phyloP scores from a whole-genome alignment of 2,888 invertebrate genomes.

The Sisyra terminalis region DNA sequence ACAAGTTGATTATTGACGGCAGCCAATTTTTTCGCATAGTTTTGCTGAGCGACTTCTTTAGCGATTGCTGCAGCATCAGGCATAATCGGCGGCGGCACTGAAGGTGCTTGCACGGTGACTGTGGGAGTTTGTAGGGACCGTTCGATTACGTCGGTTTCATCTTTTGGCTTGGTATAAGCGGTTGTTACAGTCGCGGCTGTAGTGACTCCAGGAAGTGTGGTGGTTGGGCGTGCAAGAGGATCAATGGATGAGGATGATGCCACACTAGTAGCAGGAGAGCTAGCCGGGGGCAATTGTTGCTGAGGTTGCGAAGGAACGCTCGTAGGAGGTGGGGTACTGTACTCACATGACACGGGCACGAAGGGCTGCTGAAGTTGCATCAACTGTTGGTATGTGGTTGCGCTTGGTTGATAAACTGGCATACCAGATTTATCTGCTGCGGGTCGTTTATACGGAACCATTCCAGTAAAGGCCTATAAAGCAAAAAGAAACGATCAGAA shows the following conservation, averaged over 20 bases:
- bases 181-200: constrained; percentile 16
- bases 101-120: constrained; percentile 15
- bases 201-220: constrained; percentile 18
- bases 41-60: constrained; percentile 71
- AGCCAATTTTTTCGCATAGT: constrained; percentile 55
- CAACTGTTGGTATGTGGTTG: constrained; percentile 86
- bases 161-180: constrained; percentile 7
- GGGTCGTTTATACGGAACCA: constrained; percentile 91
- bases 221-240: constrained; percentile 17
- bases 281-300: constrained; percentile 13
- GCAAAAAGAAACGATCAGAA: constrained; percentile 12
- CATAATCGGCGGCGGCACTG: constrained; percentile 16
- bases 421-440: constrained; percentile 93
- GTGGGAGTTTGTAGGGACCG: constrained; percentile 24
- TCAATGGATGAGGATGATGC: constrained; percentile 19
- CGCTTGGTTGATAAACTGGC: constrained; percentile 87
- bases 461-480: constrained; percentile 78
- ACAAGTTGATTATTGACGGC: constrained; percentile 20
- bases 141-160: constrained; percentile 12
- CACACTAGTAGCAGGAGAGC: constrained; percentile 17
- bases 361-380: constrained; percentile 86
- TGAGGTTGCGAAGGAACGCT: constrained; percentile 4
- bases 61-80: constrained; percentile 50
- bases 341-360: constrained; percentile 99
- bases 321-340: constrained; percentile 56